These are phyloP conservation scores for Drosophila monieri DNA, from an alignment of 2,888 invertebrate genomes.

Conservation along the genomic window DNA sequence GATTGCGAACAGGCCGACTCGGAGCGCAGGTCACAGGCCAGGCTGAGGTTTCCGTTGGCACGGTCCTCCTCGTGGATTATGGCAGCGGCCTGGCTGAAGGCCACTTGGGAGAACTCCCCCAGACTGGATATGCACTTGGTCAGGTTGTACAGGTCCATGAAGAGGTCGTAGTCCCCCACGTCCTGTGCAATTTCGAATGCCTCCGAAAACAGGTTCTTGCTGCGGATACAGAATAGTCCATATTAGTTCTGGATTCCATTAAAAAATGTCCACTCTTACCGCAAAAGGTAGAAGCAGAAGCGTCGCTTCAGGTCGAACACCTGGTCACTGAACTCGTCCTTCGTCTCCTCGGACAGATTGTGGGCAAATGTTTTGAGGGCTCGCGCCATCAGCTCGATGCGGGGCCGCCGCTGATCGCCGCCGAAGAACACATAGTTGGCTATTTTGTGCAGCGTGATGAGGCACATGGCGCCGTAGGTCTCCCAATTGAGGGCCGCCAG, in stretches of 20 bases:
- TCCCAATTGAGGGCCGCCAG: constrained; percentile 91
- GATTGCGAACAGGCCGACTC: constrained; percentile 90
- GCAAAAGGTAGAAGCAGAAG: constrained; percentile 93
- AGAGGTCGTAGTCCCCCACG: constrained; percentile 93
- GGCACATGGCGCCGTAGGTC: constrained; percentile 89
- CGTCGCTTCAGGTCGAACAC: constrained; percentile 92
- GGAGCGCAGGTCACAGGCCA: constrained; percentile 81
- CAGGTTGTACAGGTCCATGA: constrained; percentile 91
- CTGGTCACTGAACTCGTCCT: constrained; percentile 90
- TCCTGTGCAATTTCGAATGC: constrained; percentile 94
- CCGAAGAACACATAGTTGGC: constrained; percentile 86
- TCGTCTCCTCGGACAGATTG: constrained; percentile 87
- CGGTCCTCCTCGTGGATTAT: constrained; percentile 79
- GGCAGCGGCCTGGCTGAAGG: constrained; percentile 87
- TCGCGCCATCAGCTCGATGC: constrained; percentile 87
- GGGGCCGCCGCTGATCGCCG: constrained; percentile 76
- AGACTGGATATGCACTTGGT: constrained; percentile 87
- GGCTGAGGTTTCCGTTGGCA: constrained; percentile 62
- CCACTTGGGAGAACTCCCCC: constrained; percentile 87
- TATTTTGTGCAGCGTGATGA: constrained; percentile 90
- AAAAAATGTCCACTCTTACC: constrained; percentile 84
- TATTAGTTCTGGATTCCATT: neutral
- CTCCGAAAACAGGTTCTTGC: constrained; percentile 90
- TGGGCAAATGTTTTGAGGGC: constrained; percentile 92
- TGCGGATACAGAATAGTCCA: constrained; percentile 63